Conservation (phyloP, 1,140 invertebrate genomes). For the Drosophila takahashii region DNA sequence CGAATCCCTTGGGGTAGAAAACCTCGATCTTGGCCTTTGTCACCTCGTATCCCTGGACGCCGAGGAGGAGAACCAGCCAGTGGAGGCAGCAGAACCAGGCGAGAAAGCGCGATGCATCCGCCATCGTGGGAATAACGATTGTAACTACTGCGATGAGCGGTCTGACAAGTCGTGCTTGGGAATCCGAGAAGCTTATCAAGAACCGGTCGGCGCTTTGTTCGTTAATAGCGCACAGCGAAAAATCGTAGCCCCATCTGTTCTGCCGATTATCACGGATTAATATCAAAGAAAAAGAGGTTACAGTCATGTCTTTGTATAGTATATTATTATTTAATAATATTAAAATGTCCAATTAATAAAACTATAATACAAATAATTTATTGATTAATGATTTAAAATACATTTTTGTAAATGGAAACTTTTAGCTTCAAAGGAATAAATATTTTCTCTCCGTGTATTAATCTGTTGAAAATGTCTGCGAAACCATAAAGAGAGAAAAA, state of each 20-base stretch:
- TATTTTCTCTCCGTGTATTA: not conserved
- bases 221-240: slow-evolving; percentile 10
- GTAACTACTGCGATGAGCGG: slow-evolving; percentile 49
- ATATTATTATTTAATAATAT: not conserved
- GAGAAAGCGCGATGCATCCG: slow-evolving; percentile 22
- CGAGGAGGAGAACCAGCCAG: slow-evolving; percentile 5
- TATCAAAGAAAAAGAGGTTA: not conserved
- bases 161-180: slow-evolving; percentile 24
- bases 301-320: no score
- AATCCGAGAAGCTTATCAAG: slow-evolving; percentile 55
- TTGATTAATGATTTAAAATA: no score
- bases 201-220: slow-evolving; percentile 61
- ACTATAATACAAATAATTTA: no score
- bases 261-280: not conserved
- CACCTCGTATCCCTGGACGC: slow-evolving; percentile 85
- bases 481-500: not conserved
- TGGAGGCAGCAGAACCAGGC: slow-evolving; percentile 11
- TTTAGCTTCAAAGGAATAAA: no score
- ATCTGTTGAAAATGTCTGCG: not conserved
- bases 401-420: no score
- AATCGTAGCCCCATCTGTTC: not conserved
- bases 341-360: no score
- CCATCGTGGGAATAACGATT: slow-evolving; percentile 24
- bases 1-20: slow-evolving; percentile 87
- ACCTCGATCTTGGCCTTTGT: slow-evolving; percentile 87